Base-by-base conservation (phyloP, 1,140 invertebrate species). In the Archivesica marissinica region DNA sequence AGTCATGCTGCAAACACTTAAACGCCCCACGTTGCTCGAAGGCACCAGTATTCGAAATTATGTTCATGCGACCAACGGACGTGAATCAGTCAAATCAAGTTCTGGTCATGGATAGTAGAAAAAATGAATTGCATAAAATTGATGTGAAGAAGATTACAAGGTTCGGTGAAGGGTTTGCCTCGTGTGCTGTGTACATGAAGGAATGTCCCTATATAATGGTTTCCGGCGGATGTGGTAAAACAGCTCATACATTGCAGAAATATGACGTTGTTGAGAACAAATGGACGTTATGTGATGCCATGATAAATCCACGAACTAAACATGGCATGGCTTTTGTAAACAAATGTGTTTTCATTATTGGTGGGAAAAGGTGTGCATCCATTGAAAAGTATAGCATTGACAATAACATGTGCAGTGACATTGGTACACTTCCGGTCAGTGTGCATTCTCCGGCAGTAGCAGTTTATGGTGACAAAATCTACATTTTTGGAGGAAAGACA, bases 201-300 rank as follows among this genome's bases (percentile, higher is more conserved):
- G 66, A 44, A 35, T 82, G 68, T 47, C 79, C 79, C 17, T 82
- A 82, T 74, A 33, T 82, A 2, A 17, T 82, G 20, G 44, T 82
- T 56, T 82, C 64, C 39, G 79, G 79, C 50, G 79, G 79, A 25
- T 44, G 39, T 59, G 79, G 79, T 17, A 56, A 64, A 33, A 54
- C 44, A 4, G 9, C 52, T 11, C 39, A 41, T 11, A 41, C 50
- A 47, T 0, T 82, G 13, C 44, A 30, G 7, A 54, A 72, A 56
- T 82, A 82, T 41, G 79, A 82, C 50, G 79, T 82, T 17, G 56
- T 82, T 28, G 68, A 72, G 59, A 74, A 82, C 38, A 82, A 82
- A 59, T 82, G 79, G 79, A 59, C 0, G 23, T 7, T 2, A 28
- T 72, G 64, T 44, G 20, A n/a, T 59, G 23, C 28, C 11, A 30